A percentile compares a stretch with the other conserved stretches of the same genome.
phyloP scores from a whole-genome alignment of 2,888 invertebrate genomes.

The Ceriagrion tenellum region DNA sequence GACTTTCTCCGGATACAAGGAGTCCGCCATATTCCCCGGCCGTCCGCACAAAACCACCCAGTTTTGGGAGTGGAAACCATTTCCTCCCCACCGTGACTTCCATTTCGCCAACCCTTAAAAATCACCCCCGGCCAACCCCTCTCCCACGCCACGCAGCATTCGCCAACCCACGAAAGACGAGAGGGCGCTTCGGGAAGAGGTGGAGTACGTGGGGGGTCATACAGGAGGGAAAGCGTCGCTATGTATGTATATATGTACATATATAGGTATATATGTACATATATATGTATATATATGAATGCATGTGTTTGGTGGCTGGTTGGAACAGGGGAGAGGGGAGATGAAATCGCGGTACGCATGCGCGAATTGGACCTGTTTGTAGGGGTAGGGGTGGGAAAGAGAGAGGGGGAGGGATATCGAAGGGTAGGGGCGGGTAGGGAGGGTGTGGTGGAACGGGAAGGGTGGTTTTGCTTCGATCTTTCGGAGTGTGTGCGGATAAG shows the following conservation, averaged over 20 bases:
- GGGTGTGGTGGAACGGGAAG: neutral
- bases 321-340: neutral
- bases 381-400: neutral
- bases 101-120: neutral
- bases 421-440: neutral
- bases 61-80: no score
- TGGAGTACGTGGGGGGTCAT: neutral
- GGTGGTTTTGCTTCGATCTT: neutral
- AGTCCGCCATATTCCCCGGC: neutral
- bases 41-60: neutral
- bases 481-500: neutral
- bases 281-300: no score
- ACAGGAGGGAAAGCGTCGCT: neutral
- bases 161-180: neutral
- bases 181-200: neutral
- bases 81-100: neutral
- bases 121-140: no score
- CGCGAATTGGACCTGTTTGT: slow-evolving; percentile 18
- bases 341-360: slow-evolving; percentile 30
- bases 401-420: neutral
- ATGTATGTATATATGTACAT: no score
- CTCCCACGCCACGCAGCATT: neutral
- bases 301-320: neutral
- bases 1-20: no score
- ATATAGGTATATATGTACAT: no score